Evolutionary conservation across 2,888 invertebrate genomes (phyloP).

Genomic region (Parapristionchus giblindavisi): DNA sequence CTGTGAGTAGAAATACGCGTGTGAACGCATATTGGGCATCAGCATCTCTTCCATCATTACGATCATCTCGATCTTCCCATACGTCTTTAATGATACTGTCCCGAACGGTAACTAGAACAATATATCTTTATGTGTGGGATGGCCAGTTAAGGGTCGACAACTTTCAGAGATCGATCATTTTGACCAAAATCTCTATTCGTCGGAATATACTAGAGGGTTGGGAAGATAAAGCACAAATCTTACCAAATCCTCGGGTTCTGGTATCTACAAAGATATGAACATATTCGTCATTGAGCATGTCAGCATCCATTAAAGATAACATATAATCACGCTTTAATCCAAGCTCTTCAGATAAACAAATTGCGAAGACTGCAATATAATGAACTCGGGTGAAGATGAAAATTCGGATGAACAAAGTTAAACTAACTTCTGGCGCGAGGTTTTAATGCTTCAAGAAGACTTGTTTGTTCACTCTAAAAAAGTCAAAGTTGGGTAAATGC

Average conservation of each 20-base stretch:
- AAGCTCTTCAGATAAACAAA: conserved; percentile 44
- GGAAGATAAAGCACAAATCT: no score
- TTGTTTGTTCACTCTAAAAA: conserved; percentile 7
- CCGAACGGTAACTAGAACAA: conserved; percentile 11
- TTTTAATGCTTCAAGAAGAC: conserved; percentile 3
- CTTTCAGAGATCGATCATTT: no score
- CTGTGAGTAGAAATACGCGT: conserved; percentile 26
- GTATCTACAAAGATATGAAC: conserved; percentile 58
- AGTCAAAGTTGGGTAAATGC: no score
- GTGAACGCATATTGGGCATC: conserved; percentile 15
- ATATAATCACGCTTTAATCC: conserved; percentile 39
- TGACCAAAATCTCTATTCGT: no score
- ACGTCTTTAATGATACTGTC: conserved; percentile 22
- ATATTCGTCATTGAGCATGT: conserved; percentile 57
- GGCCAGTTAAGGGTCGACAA: not conserved
- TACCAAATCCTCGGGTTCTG: conserved; percentile 47
- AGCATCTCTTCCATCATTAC: conserved; percentile 23
- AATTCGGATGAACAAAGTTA: not conserved
- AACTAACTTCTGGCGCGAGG: conserved; percentile 19
- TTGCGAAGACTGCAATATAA: conserved; percentile 46
- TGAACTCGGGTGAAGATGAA: not conserved
- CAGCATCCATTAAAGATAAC: conserved; percentile 49
- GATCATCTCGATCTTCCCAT: conserved; percentile 9
- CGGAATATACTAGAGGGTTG: no score
- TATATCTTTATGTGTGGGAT: not conserved